Base-by-base conservation (phyloP, 1,140 invertebrate species). In the Hylyphantes graminicola region DNA sequence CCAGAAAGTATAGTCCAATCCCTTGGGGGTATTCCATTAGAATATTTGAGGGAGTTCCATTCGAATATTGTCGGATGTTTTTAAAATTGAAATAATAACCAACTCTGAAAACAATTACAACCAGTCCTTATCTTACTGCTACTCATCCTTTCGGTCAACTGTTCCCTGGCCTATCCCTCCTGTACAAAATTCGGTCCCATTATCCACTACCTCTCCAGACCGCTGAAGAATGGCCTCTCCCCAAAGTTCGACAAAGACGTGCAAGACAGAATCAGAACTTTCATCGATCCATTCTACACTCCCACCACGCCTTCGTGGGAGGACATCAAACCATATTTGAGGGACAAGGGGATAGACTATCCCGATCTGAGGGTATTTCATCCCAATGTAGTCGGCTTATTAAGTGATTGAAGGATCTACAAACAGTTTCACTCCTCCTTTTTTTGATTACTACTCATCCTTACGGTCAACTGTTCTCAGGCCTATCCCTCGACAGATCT, bases 231-330 rank as follows among this genome's bases (percentile, higher is more conserved):
- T 21, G 81, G 81, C 35, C 73, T 73, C 5, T 76, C 81, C 10
- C 81, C 81, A 0, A 84, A 84, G n/a, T 68, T 76, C 54, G 81
- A 84, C n/a, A 76, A 76, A n/a, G 81, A 84, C 8, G 81, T 84
- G 53, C 19, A 68, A 13, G 81, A 84, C 64, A 67, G 81, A 10
- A 84, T 84, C 12, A 17, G 53, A 17, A 59, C 73, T 13, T 84
- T 84, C 57, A 35, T 84, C 21, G 81, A 84, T 61, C 81, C 81
- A 0, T 84, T 84, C 55, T 84, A 84, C 65, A 54, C 53, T 5
- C 81, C 72, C 3, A 76, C 73, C 7, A 67, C 81, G 9, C 73
- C 73, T 10, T 68, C 81, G 4, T 84, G 72, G 53, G 81, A 84
- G 10, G 81, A 84, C 53, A 70, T 84, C n/a, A 48, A 59, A 50